Evolutionary conservation across 2,888 invertebrate species (phyloP), one percentile per base, ranked within the genome.

Genomic region (Agonopterix subpropinquella): DNA sequence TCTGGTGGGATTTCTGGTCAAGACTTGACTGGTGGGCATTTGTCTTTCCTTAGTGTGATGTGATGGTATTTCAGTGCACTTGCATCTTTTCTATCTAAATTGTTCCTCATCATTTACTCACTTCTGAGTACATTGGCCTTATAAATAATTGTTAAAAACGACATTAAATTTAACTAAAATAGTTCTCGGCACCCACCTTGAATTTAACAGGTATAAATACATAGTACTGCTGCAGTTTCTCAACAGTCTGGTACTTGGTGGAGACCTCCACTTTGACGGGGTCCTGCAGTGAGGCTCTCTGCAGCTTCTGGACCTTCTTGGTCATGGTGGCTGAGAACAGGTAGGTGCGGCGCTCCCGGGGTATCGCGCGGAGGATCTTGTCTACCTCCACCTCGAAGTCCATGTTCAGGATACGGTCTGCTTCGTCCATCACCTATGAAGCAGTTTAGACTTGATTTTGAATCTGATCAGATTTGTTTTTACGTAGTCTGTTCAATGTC

Each of bases 251-350:
- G 77, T 98, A 99, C 73, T 99, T 98, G 1, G 95, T 96, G 0
- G 97, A 97, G 3, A 96, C 98, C 77, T 99, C 98, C 0, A 99
- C 96, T 81, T 96, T 97, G 0, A 98, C 97, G 0, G 99, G 99
- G 78, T 99, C 95, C 61, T 92, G 92, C 5, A 99, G 82, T 0
- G 97, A 98, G 0, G 99, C 99, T 41, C 99, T 89, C 78, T 99
- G 98, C 35, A 99, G 84, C 75, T 99, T 99, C 64, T 96, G 95
- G 0, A 99, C 87, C 80, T 97, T 97, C 73, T 96, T 98, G 0
- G 99, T 99, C 99, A 99, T 99, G 1, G 99, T 99, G 0, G 99
- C 99, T 0, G 99, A 99, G 86, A 98, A 99, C 10, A 99, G 88
- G 67, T 94, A 96, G 0, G 99, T 99, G 53, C 92, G 90, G 3